Percentiles rank a stretch among this genome's conserved stretches.
These are phyloP conservation scores for Noctua janthe DNA, from an alignment of 2,888 invertebrate species.

Conservation along the genomic window DNA sequence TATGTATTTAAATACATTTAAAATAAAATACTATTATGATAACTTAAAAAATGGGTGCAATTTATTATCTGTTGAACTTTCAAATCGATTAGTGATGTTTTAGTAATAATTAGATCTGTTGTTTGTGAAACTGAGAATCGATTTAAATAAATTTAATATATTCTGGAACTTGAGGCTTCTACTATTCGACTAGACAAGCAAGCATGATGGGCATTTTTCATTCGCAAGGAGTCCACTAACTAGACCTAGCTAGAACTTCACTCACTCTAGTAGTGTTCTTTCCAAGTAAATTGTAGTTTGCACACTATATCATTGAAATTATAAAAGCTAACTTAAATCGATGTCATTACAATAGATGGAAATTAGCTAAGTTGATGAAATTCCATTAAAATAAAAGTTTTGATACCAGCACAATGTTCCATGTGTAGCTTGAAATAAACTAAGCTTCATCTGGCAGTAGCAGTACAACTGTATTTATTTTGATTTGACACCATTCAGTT, in stretches of 20 bases:
- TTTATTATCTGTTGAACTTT: constrained; percentile 23
- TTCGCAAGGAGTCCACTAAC: neutral
- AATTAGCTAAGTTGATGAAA: neutral
- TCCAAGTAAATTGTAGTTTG: neutral
- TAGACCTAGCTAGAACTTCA: neutral
- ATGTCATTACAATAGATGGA: neutral
- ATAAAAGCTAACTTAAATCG: neutral
- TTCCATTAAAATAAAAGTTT: neutral
- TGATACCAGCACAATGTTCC: neutral
- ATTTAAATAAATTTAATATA: neutral
- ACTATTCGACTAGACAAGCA: neutral
- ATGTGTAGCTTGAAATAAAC: neutral
- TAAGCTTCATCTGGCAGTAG: neutral
- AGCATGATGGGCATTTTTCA: neutral
- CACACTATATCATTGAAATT: neutral
- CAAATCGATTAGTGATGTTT: constrained; percentile 10
- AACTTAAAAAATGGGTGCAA: neutral
- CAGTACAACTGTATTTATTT: neutral
- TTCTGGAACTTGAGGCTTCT: neutral
- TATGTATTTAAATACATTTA: neutral
- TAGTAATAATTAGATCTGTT: neutral
- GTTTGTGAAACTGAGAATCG: neutral
- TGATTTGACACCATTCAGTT: neutral
- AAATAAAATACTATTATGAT: neutral
- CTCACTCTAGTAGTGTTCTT: neutral